phyloP scores from a whole-genome alignment of 1,140 invertebrate genomes.

The Magallana gigas region DNA sequence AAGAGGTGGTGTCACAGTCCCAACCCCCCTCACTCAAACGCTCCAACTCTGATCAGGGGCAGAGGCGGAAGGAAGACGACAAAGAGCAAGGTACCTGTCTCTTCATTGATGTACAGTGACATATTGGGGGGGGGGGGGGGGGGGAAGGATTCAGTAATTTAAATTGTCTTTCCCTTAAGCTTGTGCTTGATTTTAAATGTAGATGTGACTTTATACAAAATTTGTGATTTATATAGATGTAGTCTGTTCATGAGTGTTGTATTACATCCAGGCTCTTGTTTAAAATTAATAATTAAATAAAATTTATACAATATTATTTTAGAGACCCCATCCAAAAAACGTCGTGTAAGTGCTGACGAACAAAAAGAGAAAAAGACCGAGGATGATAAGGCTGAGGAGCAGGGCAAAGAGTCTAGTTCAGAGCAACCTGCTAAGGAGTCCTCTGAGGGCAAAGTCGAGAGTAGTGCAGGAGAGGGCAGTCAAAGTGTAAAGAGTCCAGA shows the following conservation, averaged over 20 bases:
- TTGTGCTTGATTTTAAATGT: too few species aligned
- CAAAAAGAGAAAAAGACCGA: conserved; percentile 27
- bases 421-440: conserved; percentile 43
- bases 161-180: too few species aligned
- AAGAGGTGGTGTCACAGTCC: conserved; percentile 38
- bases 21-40: conserved; percentile 35
- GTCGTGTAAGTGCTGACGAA: conserved; percentile 20
- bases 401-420: background rate
- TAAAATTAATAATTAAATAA: too few species aligned
- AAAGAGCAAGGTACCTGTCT: conserved; percentile 9
- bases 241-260: too few species aligned
- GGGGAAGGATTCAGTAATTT: too few species aligned
- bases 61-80: conserved; percentile 44
- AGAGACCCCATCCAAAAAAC: conserved; percentile 64
- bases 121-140: too few species aligned
- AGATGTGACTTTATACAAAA: too few species aligned
- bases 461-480: conserved; percentile 6
- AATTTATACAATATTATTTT: too few species aligned
- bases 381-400: background rate
- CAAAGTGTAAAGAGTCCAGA: background rate
- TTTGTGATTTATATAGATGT: too few species aligned
- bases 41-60: conserved; percentile 69
- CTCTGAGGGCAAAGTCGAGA: conserved; percentile 48
- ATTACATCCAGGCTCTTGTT: too few species aligned
- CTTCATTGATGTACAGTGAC: background rate